A percentile compares a stretch with the other conserved stretches of the same genome.
Conservation (phyloP, 2,797 vertebrate species). For the Melanotaenia boesemani region DNA sequence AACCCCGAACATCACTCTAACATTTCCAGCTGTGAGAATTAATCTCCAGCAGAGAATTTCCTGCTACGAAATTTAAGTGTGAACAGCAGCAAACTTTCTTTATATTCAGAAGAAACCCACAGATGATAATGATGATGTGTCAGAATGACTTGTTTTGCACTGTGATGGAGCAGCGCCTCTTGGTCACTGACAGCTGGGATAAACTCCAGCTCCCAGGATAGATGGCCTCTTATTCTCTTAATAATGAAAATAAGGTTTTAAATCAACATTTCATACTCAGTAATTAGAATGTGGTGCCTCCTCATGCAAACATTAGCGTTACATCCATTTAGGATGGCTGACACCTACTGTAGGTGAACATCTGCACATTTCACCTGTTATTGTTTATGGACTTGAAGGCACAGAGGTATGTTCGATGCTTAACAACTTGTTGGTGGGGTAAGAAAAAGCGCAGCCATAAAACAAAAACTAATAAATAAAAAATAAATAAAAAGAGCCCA, state of each 20-base stretch:
- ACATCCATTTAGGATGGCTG: constrained; percentile 24
- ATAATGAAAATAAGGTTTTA: background rate
- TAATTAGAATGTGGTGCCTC: constrained; percentile 8
- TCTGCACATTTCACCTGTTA: constrained; percentile 29
- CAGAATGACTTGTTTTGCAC: background rate
- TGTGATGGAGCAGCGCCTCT: background rate
- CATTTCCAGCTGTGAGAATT: no score
- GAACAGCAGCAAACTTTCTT: no score
- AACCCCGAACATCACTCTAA: no score
- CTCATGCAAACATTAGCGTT: constrained; percentile 23
- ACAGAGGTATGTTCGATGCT: constrained; percentile 43
- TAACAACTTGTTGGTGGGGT: constrained; percentile 48
- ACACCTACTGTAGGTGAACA: constrained; percentile 26
- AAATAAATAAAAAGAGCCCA: constrained; percentile 30
- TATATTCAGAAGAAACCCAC: background rate
- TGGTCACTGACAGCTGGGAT: background rate
- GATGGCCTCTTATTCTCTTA: background rate
- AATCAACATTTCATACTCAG: background rate
- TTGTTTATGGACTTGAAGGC: constrained; percentile 55
- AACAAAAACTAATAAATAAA: constrained; percentile 10
- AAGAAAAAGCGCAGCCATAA: constrained; percentile 19
- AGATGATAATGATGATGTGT: background rate
- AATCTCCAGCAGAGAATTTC: no score
- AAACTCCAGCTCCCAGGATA: background rate
- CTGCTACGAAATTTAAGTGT: no score